Base-by-base conservation (phyloP, 2,888 invertebrate species). In the Trachelus tabidus region DNA sequence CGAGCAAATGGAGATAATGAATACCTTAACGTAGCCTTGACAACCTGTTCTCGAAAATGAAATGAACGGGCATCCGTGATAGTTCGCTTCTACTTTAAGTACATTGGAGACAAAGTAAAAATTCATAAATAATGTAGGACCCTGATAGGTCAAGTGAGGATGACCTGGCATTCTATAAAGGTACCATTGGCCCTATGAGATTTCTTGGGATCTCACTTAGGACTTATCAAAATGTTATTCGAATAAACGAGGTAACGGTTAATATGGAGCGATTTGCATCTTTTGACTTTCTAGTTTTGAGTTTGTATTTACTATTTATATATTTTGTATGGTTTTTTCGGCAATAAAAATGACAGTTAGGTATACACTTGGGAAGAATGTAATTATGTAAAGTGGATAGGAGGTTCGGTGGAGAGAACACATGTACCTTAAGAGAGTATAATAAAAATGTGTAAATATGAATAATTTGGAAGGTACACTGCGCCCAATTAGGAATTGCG, bases 41-140 rank as follows among this genome's bases (percentile, higher is more conserved):
- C 23, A 71, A 71, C 71, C 71, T 71, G 71, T 71, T 71, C 30
- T 71, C 30, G 15, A 71, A 71, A 30, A 34, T 34, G 71, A 71
- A 71, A 30, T 3, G 34, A 56, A 31, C 31, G 71, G 15, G 71
- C 31, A 30, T 30, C 23, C 56, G 9, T 23, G 56, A 56, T 15
- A 23, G 56, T 56, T 56, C 9, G 56, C 56, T 56, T 56, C 56
- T 56, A 23, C 56, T 23, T 56, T 23, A 15, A 40, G 56, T 9
- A 56, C 9, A 23, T 56, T 56, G 56, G 56, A 56, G 56, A 56
- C 56, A 56, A 23, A 56, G 23, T 56, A 56, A 56, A 56, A 56
- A 56, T 56, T 23, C 56, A 56, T 56, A 56, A 56, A 56, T 56
- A 56, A 56, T 56, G 56, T 56, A 56, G 56, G 56, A 56, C 56